A percentile compares a stretch with the other conserved stretches of the same genome.
phyloP scores from a whole-genome alignment of 2,797 vertebrate species.

The Neosilurus mollespiculum region DNA sequence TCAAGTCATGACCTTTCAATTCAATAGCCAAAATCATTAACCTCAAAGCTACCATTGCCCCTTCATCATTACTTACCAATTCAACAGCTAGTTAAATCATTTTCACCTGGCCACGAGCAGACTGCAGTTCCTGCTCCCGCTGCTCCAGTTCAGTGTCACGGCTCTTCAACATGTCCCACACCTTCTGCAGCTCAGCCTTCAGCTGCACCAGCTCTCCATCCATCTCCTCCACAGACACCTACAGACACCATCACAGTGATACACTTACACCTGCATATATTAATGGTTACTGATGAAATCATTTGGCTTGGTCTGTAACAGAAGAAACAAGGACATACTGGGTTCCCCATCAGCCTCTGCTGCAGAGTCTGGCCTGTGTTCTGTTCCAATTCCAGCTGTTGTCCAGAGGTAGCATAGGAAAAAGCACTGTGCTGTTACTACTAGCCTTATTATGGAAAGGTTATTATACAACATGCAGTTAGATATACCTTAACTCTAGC shows the following conservation, averaged over 20 bases:
- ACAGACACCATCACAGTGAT: slow-evolving; percentile 7
- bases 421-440: background rate
- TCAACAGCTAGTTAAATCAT: background rate
- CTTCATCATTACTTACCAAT: background rate
- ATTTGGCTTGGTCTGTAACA: background rate
- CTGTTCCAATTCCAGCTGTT: slow-evolving; percentile 63
- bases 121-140: slow-evolving; percentile 49
- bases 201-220: slow-evolving; percentile 58
- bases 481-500: slow-evolving; percentile 54
- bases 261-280: background rate
- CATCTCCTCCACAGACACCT: slow-evolving; percentile 60
- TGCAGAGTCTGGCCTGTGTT: slow-evolving; percentile 54
- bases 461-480: background rate
- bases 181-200: slow-evolving; percentile 59
- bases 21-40: background rate
- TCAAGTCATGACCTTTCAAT: background rate
- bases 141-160: slow-evolving; percentile 56
- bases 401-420: slow-evolving; percentile 50
- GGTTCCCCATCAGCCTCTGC: slow-evolving; percentile 51
- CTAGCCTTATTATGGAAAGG: background rate
- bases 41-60: background rate
- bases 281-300: background rate
- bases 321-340: slow-evolving; percentile 33
- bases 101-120: slow-evolving; percentile 53
- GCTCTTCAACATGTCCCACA: slow-evolving; percentile 56